Evolutionary conservation across 2,888 invertebrate genomes (phyloP).

Genomic region (Zygogramma bicolorata): DNA sequence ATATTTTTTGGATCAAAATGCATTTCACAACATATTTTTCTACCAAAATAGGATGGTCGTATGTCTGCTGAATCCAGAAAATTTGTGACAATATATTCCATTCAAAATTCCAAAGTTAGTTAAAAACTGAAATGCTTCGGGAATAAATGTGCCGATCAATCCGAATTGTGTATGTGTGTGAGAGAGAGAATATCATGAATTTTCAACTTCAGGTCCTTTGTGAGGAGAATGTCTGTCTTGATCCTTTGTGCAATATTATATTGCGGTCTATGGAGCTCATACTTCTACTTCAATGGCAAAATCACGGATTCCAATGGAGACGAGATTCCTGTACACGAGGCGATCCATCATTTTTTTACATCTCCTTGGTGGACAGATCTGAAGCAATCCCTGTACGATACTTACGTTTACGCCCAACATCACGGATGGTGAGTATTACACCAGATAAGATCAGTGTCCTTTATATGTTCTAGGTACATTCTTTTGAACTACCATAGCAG

Average conservation of each 20-base stretch:
- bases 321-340: conserved; percentile 88
- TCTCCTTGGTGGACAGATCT: conserved; percentile 91
- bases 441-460: no score
- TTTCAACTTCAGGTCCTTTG: conserved; percentile 46
- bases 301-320: conserved; percentile 84
- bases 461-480: no score
- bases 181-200: neutral
- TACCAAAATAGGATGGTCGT: no score
- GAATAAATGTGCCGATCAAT: no score
- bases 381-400: conserved; percentile 78
- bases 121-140: no score
- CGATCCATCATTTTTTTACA: conserved; percentile 88
- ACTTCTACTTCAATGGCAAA: conserved; percentile 89
- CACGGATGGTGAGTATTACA: conserved; percentile 80
- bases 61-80: no score
- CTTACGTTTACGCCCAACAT: conserved; percentile 83
- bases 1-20: no score
- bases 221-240: conserved; percentile 71
- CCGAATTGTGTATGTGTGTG: no score
- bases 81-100: no score
- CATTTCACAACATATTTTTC: no score
- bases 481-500: no score
- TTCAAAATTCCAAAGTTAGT: no score
- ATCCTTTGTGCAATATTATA: conserved; percentile 76
- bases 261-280: conserved; percentile 80